These are phyloP conservation scores for Hoplostethus mediterraneus DNA, from an alignment of 2,797 vertebrate genomes.

Conservation along the genomic window DNA sequence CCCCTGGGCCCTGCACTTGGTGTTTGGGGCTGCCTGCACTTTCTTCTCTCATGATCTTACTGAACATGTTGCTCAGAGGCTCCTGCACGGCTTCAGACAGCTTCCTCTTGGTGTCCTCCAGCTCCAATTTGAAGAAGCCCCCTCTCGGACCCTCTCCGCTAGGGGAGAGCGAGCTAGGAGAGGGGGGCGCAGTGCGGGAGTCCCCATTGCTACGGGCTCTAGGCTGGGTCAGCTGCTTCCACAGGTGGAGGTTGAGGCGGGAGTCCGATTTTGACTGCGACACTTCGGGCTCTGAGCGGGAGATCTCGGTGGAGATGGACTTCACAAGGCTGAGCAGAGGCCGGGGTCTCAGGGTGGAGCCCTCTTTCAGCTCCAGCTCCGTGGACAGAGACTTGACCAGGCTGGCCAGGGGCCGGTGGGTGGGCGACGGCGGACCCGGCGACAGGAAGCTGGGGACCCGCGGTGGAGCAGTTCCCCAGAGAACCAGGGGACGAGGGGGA, in stretches of 20 bases:
- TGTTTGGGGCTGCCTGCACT: constrained; percentile 77
- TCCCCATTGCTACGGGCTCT: constrained; percentile 80
- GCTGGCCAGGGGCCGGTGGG: constrained; percentile 78
- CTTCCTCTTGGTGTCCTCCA: constrained; percentile 90
- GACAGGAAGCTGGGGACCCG: constrained; percentile 70
- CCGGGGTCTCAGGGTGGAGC: constrained; percentile 74
- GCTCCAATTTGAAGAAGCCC: constrained; percentile 88
- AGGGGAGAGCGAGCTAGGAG: constrained; percentile 86
- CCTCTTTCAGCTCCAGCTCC: constrained; percentile 85
- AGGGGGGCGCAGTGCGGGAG: constrained; percentile 88
- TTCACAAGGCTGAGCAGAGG: constrained; percentile 88
- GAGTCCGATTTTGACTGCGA: constrained; percentile 90
- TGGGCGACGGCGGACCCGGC: constrained; percentile 71
- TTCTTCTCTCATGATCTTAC: constrained; percentile 91
- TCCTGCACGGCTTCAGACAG: constrained; percentile 91
- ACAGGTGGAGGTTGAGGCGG: constrained; percentile 87
- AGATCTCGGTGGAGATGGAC: constrained; percentile 90
- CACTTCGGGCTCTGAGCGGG: constrained; percentile 86
- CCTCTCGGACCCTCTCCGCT: constrained; percentile 76
- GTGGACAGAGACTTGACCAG: constrained; percentile 89
- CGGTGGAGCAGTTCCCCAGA: constrained; percentile 70
- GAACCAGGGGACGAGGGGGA: constrained; percentile 79
- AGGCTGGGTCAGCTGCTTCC: constrained; percentile 87
- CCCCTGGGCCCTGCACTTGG: constrained; percentile 57
- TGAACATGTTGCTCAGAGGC: constrained; percentile 89